These are phyloP conservation scores for Corythoichthys haematopterus DNA, from an alignment of 2,113 vertebrate genomes.

Conservation along the genomic window DNA sequence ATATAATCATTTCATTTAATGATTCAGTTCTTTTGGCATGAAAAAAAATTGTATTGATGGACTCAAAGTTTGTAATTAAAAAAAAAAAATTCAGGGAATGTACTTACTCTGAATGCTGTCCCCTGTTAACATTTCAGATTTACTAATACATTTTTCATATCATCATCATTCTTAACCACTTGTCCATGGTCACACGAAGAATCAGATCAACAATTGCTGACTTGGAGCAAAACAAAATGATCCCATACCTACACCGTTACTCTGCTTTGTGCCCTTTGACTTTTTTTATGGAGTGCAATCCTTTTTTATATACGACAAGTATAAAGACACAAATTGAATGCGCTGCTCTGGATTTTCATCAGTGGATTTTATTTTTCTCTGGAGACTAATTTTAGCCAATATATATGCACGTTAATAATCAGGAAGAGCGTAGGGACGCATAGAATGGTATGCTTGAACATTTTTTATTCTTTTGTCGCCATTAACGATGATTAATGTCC, in stretches of 20 bases:
- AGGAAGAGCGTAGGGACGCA: too few relatives aligned
- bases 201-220: background rate
- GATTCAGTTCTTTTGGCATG: background rate
- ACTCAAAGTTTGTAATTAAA: too few relatives aligned
- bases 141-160: too few relatives aligned
- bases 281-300: background rate
- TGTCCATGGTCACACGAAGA: background rate
- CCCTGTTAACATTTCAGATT: too few relatives aligned
- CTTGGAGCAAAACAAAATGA: constrained; percentile 32
- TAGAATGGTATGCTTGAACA: too few relatives aligned
- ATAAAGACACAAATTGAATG: background rate
- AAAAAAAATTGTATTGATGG: too few relatives aligned
- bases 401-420: too few relatives aligned
- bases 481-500: too few relatives aligned
- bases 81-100: too few relatives aligned
- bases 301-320: background rate
- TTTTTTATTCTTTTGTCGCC: too few relatives aligned
- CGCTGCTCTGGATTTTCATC: background rate
- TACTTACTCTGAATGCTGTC: too few relatives aligned
- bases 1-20: background rate
- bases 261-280: too few relatives aligned
- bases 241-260: background rate
- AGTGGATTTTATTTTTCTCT: background rate
- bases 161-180: background rate
- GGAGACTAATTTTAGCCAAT: background rate